phyloP scores from a whole-genome alignment of 2,797 vertebrate species.

The Echeneis naucrates region DNA sequence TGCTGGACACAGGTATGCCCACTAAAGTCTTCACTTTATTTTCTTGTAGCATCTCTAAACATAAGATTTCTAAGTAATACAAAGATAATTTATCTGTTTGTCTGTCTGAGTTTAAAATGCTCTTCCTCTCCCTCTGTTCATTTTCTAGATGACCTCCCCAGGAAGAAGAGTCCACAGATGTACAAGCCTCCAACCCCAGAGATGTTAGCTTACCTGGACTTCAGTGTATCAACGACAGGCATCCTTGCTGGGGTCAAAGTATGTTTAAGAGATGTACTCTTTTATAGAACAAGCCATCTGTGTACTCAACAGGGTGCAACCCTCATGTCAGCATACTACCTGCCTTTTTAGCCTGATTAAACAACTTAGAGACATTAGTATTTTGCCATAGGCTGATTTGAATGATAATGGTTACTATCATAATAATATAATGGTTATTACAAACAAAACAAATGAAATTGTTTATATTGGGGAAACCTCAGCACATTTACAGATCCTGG shows the following conservation, averaged over 20 bases:
- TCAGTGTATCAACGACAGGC: slow-evolving; percentile 97
- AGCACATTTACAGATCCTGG: neutral
- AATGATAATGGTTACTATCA: no score
- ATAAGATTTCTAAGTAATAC: neutral
- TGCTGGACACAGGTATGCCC: slow-evolving; percentile 92
- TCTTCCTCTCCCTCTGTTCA: neutral
- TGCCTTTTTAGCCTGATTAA: neutral
- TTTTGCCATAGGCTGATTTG: no score
- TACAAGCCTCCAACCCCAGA: slow-evolving; percentile 93
- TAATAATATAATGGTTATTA: neutral
- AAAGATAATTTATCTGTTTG: neutral
- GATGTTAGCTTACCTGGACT: slow-evolving; percentile 95
- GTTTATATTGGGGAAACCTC: neutral
- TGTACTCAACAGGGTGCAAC: neutral
- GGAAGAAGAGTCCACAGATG: slow-evolving; percentile 89
- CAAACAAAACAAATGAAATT: neutral
- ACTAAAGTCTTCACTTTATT: neutral
- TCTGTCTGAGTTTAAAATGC: neutral
- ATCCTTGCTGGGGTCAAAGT: slow-evolving; percentile 98
- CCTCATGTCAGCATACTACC: neutral
- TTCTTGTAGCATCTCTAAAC: neutral
- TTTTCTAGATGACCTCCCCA: slow-evolving; percentile 92
- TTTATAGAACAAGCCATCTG: neutral
- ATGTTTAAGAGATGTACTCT: slow-evolving; percentile 17
- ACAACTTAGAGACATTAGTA: neutral